phyloP scores from a whole-genome alignment of 2,797 vertebrate genomes.

The Epinephelus malabaricus region DNA sequence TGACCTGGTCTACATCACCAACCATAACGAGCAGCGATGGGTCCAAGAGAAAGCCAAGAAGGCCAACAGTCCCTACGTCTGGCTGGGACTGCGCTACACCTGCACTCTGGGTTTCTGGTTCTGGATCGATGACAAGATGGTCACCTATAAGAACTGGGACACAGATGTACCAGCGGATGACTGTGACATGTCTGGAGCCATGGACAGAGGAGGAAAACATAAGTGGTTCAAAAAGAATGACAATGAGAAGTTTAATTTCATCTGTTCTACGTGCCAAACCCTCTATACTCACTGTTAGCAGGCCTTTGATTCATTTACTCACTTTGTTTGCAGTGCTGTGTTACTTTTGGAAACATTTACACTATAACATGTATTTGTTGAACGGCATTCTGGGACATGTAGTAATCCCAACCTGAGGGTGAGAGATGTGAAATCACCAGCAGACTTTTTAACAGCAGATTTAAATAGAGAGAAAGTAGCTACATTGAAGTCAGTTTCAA shows the following conservation, averaged over 20 bases:
- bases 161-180: rapidly evolving
- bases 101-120: conserved; percentile 53
- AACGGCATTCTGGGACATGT: too few species aligned
- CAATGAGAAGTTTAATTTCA: not conserved
- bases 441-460: too few species aligned
- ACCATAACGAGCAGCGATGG: rapidly evolving
- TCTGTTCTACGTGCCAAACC: conserved; percentile 18
- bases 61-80: rapidly evolving
- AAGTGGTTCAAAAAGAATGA: not conserved
- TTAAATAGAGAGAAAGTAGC: too few species aligned
- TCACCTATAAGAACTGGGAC: not conserved
- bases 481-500: too few species aligned
- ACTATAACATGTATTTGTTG: too few species aligned
- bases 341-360: too few species aligned
- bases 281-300: not conserved
- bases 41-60: not conserved
- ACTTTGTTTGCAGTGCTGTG: not conserved
- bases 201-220: rapidly evolving
- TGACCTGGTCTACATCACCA: conserved; percentile 32
- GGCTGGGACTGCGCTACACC: conserved; percentile 58
- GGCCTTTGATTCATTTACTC: not conserved
- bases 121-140: conserved; percentile 13
- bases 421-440: too few species aligned
- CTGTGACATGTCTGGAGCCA: conserved; percentile 36
- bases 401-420: too few species aligned